Evolutionary conservation across 1,140 invertebrate genomes (phyloP), one percentile per base, ranked within the genome.

Genomic region (Diachasma alloeum): DNA sequence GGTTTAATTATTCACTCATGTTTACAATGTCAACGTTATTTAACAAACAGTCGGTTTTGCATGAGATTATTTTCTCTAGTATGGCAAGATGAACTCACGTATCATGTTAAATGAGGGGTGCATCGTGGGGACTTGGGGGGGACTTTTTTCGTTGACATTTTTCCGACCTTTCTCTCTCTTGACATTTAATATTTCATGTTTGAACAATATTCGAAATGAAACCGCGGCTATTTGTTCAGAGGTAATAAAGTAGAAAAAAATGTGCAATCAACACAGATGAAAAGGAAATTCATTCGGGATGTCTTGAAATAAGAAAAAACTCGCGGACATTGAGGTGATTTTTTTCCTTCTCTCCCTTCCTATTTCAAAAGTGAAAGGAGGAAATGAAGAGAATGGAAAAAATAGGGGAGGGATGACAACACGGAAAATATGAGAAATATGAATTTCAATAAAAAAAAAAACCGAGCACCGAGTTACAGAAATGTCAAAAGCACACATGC

Each of bases 371-470:
- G 74, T 42, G 68, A 75, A 69, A 53, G 26, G 46, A 56, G 59
- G 59, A 69, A 67, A 48, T 39, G 22, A 22, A 26, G 39, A 70
- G 37, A 66, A 63, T 59, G 24, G 37, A 4, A 67, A 63, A 75
- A 68, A 75, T 26, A 13, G 24, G 8, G 46, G 26, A 72, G 22
- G 15, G 48, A 75, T 74, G 24, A 63, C 59, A 63, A 19, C 24
- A 31, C 24, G 72, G 56, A 66, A 53, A 63, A 26, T 63, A 63
- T 31, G 59, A 63, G 59, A 63, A 63, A 67, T 68, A 75, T 66
- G 66, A 75, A 75, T 75, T 75, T 75, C 73, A 75, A 75, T 75
- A 59, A 75, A 75, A 75, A 67, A 75, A 67, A 59, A 74, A 67
- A 44, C 5, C n/a, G 4, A 63, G 11, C 8, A 15, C 19, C 8